Evolutionary conservation across 2,888 invertebrate species (phyloP).

Genomic region (Acleris laterana): DNA sequence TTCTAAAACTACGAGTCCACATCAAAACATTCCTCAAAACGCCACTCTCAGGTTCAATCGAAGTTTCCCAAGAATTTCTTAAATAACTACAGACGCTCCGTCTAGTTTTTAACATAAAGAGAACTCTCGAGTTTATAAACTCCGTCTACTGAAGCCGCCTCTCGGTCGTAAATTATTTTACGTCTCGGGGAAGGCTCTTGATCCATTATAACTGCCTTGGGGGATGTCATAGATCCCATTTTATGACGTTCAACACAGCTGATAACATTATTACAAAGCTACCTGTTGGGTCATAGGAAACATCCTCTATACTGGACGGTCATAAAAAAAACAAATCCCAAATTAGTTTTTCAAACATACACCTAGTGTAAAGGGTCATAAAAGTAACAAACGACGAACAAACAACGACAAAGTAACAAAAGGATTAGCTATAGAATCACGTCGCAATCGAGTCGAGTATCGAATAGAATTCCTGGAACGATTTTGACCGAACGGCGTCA

Average conservation of each 20-base stretch:
- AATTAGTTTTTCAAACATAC: no score
- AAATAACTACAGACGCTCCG: neutral
- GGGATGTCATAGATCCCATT: slow-evolving; percentile 36
- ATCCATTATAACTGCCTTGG: slow-evolving; percentile 39
- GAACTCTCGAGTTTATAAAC: slow-evolving; percentile 24
- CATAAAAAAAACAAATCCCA: no score
- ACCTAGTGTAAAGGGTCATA: neutral
- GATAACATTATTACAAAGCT: slow-evolving; percentile 29
- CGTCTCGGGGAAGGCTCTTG: slow-evolving; percentile 36
- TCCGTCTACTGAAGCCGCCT: slow-evolving; percentile 10
- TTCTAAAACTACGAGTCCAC: neutral
- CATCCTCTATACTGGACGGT: no score
- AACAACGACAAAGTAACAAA: slow-evolving; percentile 11
- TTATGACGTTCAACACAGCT: slow-evolving; percentile 36
- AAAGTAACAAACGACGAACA: slow-evolving; percentile 4
- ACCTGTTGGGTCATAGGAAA: neutral
- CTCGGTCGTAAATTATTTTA: slow-evolving; percentile 40
- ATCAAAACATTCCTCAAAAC: neutral
- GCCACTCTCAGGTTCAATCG: neutral
- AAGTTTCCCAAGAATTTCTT: neutral
- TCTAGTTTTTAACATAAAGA: slow-evolving; percentile 27
- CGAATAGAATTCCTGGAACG: slow-evolving; percentile 32
- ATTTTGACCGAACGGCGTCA: slow-evolving; percentile 15
- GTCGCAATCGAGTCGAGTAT: slow-evolving; percentile 19
- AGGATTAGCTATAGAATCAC: slow-evolving; percentile 9